Evolutionary conservation across 2,113 vertebrate genomes (phyloP).

Genomic region (Apteryx mantelli): DNA sequence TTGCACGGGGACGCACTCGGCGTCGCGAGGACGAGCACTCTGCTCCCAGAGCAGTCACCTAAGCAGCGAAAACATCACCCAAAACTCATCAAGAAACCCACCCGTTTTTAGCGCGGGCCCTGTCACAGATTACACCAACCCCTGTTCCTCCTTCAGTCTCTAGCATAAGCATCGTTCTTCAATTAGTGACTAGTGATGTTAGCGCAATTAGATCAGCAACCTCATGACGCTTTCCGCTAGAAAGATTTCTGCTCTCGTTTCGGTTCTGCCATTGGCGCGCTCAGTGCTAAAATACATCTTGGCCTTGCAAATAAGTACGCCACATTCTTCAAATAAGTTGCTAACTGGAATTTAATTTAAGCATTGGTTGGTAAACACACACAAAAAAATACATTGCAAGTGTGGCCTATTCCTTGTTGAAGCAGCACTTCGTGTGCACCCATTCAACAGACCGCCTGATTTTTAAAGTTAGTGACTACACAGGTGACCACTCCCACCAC

Average conservation of each 20-base stretch:
- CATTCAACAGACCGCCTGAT: neutral
- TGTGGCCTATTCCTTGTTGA: accelerated
- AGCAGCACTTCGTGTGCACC: accelerated
- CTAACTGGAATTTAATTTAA: neutral
- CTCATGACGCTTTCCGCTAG: neutral
- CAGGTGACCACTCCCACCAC: too few species aligned
- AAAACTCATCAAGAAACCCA: neutral
- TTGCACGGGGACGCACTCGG: accelerated
- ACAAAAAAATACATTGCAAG: neutral
- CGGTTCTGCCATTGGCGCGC: accelerated
- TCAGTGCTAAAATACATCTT: neutral
- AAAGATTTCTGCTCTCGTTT: neutral
- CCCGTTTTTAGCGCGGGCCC: neutral
- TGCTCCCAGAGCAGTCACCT: neutral
- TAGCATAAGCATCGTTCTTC: accelerated
- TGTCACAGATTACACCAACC: accelerated
- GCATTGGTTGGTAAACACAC: neutral
- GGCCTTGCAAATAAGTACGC: accelerated
- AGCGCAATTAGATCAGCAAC: neutral
- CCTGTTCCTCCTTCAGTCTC: neutral
- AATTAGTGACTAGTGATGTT: accelerated
- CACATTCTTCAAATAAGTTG: neutral
- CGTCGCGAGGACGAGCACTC: neutral
- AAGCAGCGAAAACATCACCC: neutral
- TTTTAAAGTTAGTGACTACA: too few species aligned